phyloP scores from a whole-genome alignment of 2,888 invertebrate genomes.

The Ophion costatus region DNA sequence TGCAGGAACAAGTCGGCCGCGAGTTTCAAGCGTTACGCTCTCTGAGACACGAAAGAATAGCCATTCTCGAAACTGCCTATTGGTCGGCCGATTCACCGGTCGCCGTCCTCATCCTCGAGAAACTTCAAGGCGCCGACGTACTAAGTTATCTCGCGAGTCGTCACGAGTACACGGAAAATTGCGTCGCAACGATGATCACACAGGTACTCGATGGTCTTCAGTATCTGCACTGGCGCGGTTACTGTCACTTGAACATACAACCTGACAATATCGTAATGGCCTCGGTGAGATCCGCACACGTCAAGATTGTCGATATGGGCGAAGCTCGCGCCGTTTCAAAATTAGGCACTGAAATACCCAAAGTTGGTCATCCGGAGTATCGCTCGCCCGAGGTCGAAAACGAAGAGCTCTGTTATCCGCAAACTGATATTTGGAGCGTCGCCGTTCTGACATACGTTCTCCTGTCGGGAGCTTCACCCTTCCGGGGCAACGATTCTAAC shows the following conservation, averaged over 20 bases:
- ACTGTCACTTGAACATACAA: slow-evolving; percentile 94
- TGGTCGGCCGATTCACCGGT: slow-evolving; percentile 88
- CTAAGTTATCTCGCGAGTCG: slow-evolving; percentile 94
- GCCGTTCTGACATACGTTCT: slow-evolving; percentile 96
- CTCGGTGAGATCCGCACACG: slow-evolving; percentile 91
- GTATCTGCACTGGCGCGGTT: slow-evolving; percentile 97
- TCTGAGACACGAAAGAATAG: slow-evolving; percentile 95
- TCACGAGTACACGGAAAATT: slow-evolving; percentile 96
- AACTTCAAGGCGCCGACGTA: slow-evolving; percentile 95
- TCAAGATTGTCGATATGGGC: slow-evolving; percentile 97
- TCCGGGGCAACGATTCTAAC: slow-evolving; percentile 91
- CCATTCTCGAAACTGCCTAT: slow-evolving; percentile 89
- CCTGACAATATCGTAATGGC: slow-evolving; percentile 98
- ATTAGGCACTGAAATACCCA: slow-evolving; percentile 89
- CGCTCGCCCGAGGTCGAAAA: slow-evolving; percentile 95
- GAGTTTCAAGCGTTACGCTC: slow-evolving; percentile 94
- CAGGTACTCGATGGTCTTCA: slow-evolving; percentile 96
- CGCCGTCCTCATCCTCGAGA: slow-evolving; percentile 91
- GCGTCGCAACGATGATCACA: slow-evolving; percentile 93
- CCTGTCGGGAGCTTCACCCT: slow-evolving; percentile 96
- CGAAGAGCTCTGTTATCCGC: slow-evolving; percentile 94
- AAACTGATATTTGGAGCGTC: slow-evolving; percentile 98
- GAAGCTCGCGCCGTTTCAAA: slow-evolving; percentile 93
- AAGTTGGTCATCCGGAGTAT: slow-evolving; percentile 90
- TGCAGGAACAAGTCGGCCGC: slow-evolving; percentile 86